A percentile compares a stretch with the other conserved stretches of the same genome.
phyloP scores from a whole-genome alignment of 2,113 vertebrate species.

The Lepisosteus oculatus region DNA sequence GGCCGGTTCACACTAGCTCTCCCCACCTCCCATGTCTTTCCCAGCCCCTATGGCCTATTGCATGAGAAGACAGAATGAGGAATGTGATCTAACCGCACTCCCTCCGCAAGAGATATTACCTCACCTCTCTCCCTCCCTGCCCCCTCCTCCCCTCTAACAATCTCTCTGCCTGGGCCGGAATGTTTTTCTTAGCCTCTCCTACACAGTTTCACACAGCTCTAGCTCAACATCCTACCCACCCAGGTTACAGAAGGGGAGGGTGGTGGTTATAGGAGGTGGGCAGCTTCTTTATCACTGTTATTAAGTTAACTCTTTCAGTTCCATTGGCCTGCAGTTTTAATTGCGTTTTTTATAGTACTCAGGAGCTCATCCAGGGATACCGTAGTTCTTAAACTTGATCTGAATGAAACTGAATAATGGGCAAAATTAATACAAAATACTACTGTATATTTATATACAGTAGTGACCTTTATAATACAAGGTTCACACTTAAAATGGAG shows the following conservation, averaged over 20 bases:
- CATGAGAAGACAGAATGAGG: conserved; percentile 68
- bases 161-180: conserved; percentile 50
- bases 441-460: no score
- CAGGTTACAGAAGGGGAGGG: conserved; percentile 26
- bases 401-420: no score
- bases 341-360: no score
- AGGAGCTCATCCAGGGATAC: no score
- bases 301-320: conserved; percentile 20
- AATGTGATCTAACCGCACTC: conserved; percentile 68
- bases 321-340: not conserved
- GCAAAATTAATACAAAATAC: no score
- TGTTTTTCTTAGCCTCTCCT: conserved; percentile 80
- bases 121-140: conserved; percentile 46
- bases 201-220: conserved; percentile 68
- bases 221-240: conserved; percentile 37
- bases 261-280: conserved; percentile 8
- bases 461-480: no score
- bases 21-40: conserved; percentile 45
- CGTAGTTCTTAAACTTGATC: no score
- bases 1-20: conserved; percentile 48
- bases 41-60: conserved; percentile 55
- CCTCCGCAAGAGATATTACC: conserved; percentile 45
- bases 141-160: conserved; percentile 55
- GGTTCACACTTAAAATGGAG: no score
- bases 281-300: conserved; percentile 20